Evolutionary conservation across 35 echinoderm and acorn worm species (phyloP).

Genomic region (Acanthaster planci): DNA sequence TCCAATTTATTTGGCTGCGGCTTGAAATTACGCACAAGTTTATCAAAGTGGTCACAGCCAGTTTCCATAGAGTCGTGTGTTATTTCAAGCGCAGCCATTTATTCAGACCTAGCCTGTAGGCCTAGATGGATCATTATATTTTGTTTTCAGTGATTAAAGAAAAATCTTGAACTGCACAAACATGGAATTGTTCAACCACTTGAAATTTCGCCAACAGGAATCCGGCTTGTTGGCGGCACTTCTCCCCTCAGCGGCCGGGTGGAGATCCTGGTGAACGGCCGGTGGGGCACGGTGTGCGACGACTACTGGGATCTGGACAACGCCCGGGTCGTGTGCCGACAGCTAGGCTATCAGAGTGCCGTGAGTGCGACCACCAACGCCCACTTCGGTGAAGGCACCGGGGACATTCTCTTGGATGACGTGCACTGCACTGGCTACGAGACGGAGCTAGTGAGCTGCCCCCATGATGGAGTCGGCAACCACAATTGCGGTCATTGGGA

Average conservation of each 20-base stretch:
- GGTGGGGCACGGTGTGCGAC: conserved; percentile 47
- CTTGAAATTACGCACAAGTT: too few relatives aligned
- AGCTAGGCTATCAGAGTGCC: conserved; percentile 20
- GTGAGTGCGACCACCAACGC: background rate
- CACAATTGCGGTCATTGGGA: conserved; percentile 58
- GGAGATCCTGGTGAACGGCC: conserved; percentile 13
- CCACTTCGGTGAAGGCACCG: conserved; percentile 32
- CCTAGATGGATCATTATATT: too few relatives aligned
- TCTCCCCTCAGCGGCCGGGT: background rate
- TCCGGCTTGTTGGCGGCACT: conserved; percentile 24
- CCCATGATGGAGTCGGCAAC: background rate
- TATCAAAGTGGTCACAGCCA: too few relatives aligned
- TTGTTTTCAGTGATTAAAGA: too few relatives aligned
- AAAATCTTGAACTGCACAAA: background rate
- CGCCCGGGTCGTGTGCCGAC: conserved; percentile 30
- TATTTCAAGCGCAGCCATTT: too few relatives aligned
- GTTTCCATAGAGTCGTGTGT: too few relatives aligned
- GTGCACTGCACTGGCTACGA: conserved; percentile 19
- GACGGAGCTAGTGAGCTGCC: conserved; percentile 9
- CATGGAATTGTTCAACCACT: background rate
- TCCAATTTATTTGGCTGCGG: too few relatives aligned
- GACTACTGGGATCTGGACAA: conserved; percentile 19
- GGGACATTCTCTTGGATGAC: conserved; percentile 56
- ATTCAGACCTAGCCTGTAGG: too few relatives aligned
- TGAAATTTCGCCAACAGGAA: background rate